Conservation (phyloP, 2,888 invertebrate genomes). For the Oscheius sp. region DNA sequence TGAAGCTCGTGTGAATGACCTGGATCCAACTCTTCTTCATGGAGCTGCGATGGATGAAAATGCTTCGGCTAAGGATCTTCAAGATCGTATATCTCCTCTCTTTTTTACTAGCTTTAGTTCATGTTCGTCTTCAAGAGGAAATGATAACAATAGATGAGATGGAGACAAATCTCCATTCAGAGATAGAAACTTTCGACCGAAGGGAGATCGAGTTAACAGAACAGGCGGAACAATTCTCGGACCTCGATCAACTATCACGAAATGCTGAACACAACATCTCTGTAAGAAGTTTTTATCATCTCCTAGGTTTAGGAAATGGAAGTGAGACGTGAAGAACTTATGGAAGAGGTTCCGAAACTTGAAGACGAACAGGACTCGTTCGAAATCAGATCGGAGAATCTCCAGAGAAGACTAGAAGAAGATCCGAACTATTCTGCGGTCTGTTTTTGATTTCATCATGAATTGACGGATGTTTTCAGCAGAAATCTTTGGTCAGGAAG, state of each 20-base stretch:
- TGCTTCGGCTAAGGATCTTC: conserved; percentile 45
- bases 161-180: conserved; percentile 40
- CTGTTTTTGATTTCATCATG: not conserved
- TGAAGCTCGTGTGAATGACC: conserved; percentile 40
- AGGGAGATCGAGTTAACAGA: conserved; percentile 29
- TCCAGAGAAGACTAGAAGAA: conserved; percentile 33
- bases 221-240: conserved; percentile 27
- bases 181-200: conserved; percentile 32
- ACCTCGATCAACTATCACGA: conserved; percentile 34
- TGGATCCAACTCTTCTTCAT: conserved; percentile 40
- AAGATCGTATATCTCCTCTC: conserved; percentile 38
- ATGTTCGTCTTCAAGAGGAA: conserved; percentile 65
- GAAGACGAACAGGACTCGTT: conserved; percentile 40
- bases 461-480: conserved; percentile 18
- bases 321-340: conserved; percentile 30
- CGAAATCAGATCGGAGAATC: conserved; percentile 22
- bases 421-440: conserved; percentile 40
- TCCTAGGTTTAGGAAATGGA: conserved; percentile 38
- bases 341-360: conserved; percentile 29
- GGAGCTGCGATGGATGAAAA: conserved; percentile 35
- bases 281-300: not conserved
- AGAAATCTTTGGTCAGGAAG: conserved; percentile 33
- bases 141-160: conserved; percentile 55
- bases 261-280: conserved; percentile 27
- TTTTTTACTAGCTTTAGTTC: conserved; percentile 46